Evolutionary conservation across 2,888 invertebrate species (phyloP).

Genomic region (Polydrusus cervinus): DNA sequence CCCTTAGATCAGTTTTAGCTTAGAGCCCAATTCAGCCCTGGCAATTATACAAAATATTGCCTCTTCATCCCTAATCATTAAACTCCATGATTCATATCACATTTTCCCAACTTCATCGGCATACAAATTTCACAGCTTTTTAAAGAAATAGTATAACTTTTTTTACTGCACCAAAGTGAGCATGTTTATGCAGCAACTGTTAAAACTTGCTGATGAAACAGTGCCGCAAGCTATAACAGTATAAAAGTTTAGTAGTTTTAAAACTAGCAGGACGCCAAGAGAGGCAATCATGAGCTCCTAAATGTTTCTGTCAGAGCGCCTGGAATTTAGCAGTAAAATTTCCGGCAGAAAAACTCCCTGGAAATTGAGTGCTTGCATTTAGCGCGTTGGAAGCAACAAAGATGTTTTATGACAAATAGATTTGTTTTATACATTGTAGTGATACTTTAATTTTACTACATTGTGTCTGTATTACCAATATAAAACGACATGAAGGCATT

Average conservation of each 20-base stretch:
- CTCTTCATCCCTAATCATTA: too few relatives aligned
- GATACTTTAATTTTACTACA: neutral
- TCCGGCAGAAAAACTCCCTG: constrained; percentile 14
- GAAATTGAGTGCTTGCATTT: constrained; percentile 17
- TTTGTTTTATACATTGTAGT: neutral
- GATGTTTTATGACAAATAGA: constrained; percentile 11
- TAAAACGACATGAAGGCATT: too few relatives aligned
- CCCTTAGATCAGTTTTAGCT: too few relatives aligned
- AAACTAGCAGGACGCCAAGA: constrained; percentile 56
- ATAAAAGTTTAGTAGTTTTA: constrained; percentile 61
- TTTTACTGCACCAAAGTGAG: constrained; percentile 24
- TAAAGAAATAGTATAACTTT: neutral
- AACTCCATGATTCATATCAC: too few relatives aligned
- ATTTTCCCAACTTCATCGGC: too few relatives aligned
- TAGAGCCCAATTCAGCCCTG: too few relatives aligned
- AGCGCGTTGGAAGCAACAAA: constrained; percentile 19
- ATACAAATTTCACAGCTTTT: too few relatives aligned
- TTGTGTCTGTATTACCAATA: neutral
- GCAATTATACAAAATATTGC: too few relatives aligned
- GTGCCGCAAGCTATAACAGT: constrained; percentile 57
- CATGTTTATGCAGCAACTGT: constrained; percentile 42
- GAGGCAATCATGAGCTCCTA: constrained; percentile 58
- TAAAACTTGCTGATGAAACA: constrained; percentile 49
- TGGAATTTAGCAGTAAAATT: constrained; percentile 45
- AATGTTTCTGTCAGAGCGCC: constrained; percentile 53